These are phyloP conservation scores for Oscheius sp. DNA, from an alignment of 2,888 invertebrate species.

Conservation along the genomic window DNA sequence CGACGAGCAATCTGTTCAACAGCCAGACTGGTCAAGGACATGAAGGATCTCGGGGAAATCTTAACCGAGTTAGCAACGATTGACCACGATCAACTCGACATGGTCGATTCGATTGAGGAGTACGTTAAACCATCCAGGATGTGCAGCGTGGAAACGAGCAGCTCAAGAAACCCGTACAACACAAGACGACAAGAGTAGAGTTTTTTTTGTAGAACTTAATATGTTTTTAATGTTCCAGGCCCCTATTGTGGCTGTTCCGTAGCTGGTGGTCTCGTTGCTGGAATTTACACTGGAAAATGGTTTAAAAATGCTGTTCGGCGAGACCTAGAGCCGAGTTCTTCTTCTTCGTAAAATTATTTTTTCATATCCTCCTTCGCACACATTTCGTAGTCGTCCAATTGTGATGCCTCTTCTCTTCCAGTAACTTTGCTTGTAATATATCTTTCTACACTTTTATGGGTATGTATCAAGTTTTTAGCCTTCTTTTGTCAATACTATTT, in stretches of 20 bases:
- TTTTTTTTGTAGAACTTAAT: no score
- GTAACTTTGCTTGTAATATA: conserved; percentile 8
- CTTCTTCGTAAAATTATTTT: neutral
- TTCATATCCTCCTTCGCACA: neutral
- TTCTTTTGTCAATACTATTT: neutral
- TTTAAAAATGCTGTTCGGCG: conserved; percentile 56
- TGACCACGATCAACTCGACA: conserved; percentile 69
- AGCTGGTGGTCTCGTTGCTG: conserved; percentile 67
- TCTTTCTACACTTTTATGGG: conserved; percentile 19
- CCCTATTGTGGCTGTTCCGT: conserved; percentile 67
- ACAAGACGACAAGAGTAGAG: conserved; percentile 61
- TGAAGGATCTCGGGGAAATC: conserved; percentile 67
- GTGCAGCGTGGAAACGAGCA: conserved; percentile 66
- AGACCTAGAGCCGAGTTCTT: conserved; percentile 22
- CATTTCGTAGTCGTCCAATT: no score
- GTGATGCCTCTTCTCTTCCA: no score
- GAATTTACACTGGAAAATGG: conserved; percentile 60
- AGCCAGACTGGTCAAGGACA: conserved; percentile 51
- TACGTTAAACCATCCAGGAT: conserved; percentile 65
- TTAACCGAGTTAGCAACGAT: conserved; percentile 63
- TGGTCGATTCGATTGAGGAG: conserved; percentile 69
- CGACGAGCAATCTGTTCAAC: neutral
- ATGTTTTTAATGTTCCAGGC: conserved; percentile 43
- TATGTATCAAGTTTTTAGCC: conserved; percentile 22
- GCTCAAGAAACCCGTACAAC: conserved; percentile 64